Conservation (phyloP, 2,797 vertebrate genomes). For the Pyrocephalus nanus region DNA sequence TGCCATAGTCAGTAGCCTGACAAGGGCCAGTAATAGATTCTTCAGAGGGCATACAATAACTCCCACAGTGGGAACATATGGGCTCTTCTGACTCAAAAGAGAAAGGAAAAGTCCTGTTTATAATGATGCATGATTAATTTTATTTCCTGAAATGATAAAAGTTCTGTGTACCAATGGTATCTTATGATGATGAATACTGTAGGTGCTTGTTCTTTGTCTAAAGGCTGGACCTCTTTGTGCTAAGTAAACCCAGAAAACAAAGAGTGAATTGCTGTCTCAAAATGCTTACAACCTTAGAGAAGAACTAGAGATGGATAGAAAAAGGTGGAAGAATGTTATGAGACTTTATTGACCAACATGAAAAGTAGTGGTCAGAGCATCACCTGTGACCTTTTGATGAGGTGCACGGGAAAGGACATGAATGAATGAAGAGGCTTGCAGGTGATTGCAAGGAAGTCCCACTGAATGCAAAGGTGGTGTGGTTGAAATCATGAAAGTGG, state of each 20-base stretch:
- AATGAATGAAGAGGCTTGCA: background rate
- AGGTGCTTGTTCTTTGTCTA: background rate
- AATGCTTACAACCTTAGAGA: background rate
- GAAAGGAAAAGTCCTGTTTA: background rate
- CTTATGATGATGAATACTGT: background rate
- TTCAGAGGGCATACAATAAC: conserved; percentile 13
- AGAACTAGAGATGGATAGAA: background rate
- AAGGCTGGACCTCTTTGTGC: background rate
- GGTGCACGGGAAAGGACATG: background rate
- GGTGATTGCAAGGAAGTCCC: background rate
- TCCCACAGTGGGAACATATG: background rate
- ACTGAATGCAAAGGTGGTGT: background rate
- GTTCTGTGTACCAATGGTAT: background rate
- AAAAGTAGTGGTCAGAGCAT: background rate
- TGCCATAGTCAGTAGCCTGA: background rate
- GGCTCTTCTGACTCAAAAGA: background rate
- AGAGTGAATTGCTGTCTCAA: background rate
- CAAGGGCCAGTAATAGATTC: background rate
- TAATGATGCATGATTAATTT: background rate
- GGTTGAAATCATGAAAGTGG: background rate
- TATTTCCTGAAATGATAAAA: background rate
- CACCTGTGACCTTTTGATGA: background rate
- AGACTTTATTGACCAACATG: background rate
- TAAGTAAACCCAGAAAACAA: background rate
- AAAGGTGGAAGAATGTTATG: background rate